Evolutionary conservation across 2,888 invertebrate genomes (phyloP).

Genomic region (Cylloceria caligata): DNA sequence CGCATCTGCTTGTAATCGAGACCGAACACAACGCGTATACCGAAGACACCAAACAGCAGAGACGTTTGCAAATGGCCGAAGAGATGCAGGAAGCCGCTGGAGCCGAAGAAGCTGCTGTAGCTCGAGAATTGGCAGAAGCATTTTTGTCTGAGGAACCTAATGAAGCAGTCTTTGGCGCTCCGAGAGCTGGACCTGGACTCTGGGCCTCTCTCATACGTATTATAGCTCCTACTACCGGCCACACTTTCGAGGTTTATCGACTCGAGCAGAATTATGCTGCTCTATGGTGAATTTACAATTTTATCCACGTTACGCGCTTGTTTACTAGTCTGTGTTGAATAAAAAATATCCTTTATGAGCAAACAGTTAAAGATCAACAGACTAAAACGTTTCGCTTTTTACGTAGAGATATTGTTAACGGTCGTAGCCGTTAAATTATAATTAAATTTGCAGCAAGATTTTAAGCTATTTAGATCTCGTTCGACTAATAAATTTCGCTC

Average conservation of each 20-base stretch:
- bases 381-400: too few relatives aligned
- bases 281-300: constrained; percentile 87
- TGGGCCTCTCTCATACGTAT: constrained; percentile 97
- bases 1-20: constrained; percentile 95
- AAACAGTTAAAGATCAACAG: too few relatives aligned
- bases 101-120: constrained; percentile 97
- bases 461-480: neutral
- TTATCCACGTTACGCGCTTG: constrained; percentile 5
- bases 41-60: constrained; percentile 96
- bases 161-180: constrained; percentile 97
- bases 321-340: too few relatives aligned
- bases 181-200: constrained; percentile 97
- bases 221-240: constrained; percentile 93
- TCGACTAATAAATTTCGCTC: neutral
- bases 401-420: too few relatives aligned
- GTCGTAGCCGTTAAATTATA: too few relatives aligned
- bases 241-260: constrained; percentile 91
- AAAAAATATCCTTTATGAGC: too few relatives aligned
- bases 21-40: constrained; percentile 99
- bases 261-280: constrained; percentile 99
- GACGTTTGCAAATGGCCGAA: constrained; percentile 98
- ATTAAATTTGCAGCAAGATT: neutral
- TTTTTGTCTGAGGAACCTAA: constrained; percentile 97
- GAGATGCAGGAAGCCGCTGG: constrained; percentile 99
- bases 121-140: constrained; percentile 98